Conservation (phyloP, 30 jellyfish, hydroid and myxozoan species). For the Catostylus mosaicus region DNA sequence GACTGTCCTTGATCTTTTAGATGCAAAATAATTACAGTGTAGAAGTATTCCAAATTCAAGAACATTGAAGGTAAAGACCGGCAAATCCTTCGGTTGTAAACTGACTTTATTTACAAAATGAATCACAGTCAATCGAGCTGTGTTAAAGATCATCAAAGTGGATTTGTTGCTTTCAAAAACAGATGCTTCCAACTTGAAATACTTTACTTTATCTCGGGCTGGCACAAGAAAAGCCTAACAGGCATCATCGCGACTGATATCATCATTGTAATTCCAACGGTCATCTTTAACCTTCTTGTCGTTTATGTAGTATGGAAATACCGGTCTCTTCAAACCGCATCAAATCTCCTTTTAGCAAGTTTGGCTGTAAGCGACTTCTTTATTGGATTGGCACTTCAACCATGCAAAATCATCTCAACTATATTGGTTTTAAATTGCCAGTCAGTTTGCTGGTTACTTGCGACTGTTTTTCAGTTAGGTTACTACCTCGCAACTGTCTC, state of each 20-base stretch:
- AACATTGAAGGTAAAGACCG: too few relatives aligned
- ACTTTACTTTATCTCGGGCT: slow-evolving; percentile 43
- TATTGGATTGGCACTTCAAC: slow-evolving; percentile 8
- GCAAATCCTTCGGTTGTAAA: too few relatives aligned
- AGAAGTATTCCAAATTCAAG: too few relatives aligned
- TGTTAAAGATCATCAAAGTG: not conserved
- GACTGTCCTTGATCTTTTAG: too few relatives aligned
- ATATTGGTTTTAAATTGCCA: slow-evolving; percentile 15
- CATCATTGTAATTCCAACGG: not conserved
- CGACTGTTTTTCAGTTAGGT: slow-evolving; percentile 4
- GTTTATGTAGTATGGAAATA: slow-evolving; percentile 10
- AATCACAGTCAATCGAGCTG: too few relatives aligned
- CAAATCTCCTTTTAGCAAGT: slow-evolving; percentile 23
- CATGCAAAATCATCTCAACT: not conserved
- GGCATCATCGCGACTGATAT: slow-evolving; percentile 23
- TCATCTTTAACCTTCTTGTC: slow-evolving; percentile 12
- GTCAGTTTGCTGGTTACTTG: slow-evolving; percentile 27
- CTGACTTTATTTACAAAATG: too few relatives aligned
- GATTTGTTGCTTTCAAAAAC: slow-evolving; percentile 15
- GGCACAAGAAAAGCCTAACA: slow-evolving; percentile 44
- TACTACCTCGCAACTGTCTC: slow-evolving; percentile 48
- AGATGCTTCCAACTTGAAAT: slow-evolving; percentile 31
- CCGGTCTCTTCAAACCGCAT: slow-evolving; percentile 35
- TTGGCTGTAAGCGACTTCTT: slow-evolving; percentile 30
- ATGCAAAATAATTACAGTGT: too few relatives aligned